Base-by-base conservation (phyloP, 2,113 vertebrate species). In the Pithys albifrons region DNA sequence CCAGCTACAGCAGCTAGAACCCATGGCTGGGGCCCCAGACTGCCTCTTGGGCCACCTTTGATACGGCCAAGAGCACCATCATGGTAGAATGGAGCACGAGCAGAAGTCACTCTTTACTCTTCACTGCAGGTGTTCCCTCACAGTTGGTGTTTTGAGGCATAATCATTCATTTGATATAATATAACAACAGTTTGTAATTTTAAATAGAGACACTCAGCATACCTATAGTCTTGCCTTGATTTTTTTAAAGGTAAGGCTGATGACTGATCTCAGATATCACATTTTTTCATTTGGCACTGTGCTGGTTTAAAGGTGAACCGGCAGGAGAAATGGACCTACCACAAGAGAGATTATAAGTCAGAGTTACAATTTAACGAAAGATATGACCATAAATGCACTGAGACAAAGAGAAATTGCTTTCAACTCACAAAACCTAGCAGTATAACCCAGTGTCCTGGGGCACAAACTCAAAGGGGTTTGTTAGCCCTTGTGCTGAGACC, bases 31-130 rank as follows among this genome's bases (percentile, higher is more conserved):
- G 83, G 45, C 7, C 12, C 15, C 57, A 71, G 28, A 14, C 10
- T 70, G 48, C 43, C n/a, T 73, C 23, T 13, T 70, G 45, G 64
- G 46, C 18, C 25, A 55, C 13, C 25, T 59, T 14, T 11, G 33
- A 10, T 8, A 33, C 2, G 13, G 28, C 35, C 62, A 70, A 65
- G 12, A 45, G 12, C 3, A 2, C 7, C 52, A 48, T 6, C 48
- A 27, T 5, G 19, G 48, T 61, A 51, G 28, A 78, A 74, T 0
- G 0, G 35, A 70, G 49, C 25, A 12, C 0, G 0, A 81, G 18
- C 37, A 78, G 37, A 74, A 74, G 18, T 49, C 13, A 35, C 3
- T 33, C n/a, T 74, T 61, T 19, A 31, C 31, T 66, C 57, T 71
- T 71, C 39, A 23, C 46, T 85, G 22, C 37, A 64, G 8, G 12